Evolutionary conservation across 2,797 vertebrate species (phyloP).

Genomic region (Eulemur rubriventer): DNA sequence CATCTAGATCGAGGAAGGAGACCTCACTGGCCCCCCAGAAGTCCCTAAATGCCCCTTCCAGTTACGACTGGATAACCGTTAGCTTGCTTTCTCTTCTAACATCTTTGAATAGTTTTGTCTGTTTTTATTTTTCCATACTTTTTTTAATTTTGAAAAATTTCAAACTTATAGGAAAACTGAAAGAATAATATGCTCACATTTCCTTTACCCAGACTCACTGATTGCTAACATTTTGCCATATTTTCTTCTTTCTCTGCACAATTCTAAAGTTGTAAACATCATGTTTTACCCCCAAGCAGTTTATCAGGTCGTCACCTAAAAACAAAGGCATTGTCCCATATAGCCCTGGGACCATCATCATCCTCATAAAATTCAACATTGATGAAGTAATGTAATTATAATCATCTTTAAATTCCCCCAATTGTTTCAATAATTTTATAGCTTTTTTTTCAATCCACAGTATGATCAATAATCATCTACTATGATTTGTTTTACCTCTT

Average conservation of each 20-base stretch:
- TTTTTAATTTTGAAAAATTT: background rate
- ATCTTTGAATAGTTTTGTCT: background rate
- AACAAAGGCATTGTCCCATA: background rate
- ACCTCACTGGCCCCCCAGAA: background rate
- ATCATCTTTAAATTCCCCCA: background rate
- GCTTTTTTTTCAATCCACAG: background rate
- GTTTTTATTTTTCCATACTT: background rate
- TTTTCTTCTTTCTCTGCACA: background rate
- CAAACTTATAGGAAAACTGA: background rate
- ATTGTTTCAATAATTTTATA: background rate
- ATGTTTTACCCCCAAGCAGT: background rate
- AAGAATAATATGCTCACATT: background rate
- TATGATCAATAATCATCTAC: background rate
- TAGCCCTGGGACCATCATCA: background rate
- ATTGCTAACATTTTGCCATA: background rate
- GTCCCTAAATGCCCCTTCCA: too few relatives aligned
- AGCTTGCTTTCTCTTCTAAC: background rate
- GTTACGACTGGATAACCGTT: too few relatives aligned
- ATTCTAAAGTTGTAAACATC: background rate
- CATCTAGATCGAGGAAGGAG: background rate
- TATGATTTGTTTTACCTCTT: background rate
- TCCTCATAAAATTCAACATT: background rate
- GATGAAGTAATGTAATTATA: background rate
- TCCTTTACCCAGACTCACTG: background rate
- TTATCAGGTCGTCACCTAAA: background rate